Evolutionary conservation across 2,797 vertebrate genomes (phyloP).

Genomic region (Setipinna tenuifilis): DNA sequence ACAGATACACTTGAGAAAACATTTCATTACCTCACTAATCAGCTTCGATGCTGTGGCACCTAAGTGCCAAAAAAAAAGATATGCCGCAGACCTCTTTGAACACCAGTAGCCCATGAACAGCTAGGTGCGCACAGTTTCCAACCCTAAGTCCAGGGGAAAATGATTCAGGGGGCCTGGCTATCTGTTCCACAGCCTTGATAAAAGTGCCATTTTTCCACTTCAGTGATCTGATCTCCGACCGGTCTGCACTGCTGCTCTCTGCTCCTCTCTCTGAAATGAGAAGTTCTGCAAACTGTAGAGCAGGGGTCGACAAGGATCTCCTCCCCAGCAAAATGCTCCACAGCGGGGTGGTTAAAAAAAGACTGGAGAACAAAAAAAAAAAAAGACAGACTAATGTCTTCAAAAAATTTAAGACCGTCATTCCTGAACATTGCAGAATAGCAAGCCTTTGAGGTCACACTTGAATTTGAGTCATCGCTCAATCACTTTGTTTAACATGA

Average conservation of each 20-base stretch:
- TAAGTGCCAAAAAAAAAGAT: background rate
- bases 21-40: constrained; percentile 18
- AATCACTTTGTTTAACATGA: constrained; percentile 64
- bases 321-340: constrained; percentile 63
- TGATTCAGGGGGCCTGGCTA: constrained; percentile 45
- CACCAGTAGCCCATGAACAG: constrained; percentile 48
- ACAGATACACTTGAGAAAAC: constrained; percentile 1
- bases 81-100: constrained; percentile 49
- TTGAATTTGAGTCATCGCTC: constrained; percentile 66
- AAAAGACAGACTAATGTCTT: background rate
- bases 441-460: constrained; percentile 44
- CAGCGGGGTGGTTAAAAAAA: constrained; percentile 55
- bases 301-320: constrained; percentile 67
- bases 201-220: constrained; percentile 65
- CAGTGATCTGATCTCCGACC: constrained; percentile 61
- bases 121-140: constrained; percentile 52
- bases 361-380: background rate
- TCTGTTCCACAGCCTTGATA: constrained; percentile 67
- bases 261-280: constrained; percentile 33
- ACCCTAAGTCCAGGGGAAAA: constrained; percentile 42
- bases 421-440: constrained; percentile 38
- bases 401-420: background rate
- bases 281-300: constrained; percentile 22
- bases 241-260: constrained; percentile 48
- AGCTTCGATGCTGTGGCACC: constrained; percentile 1